Percentiles rank a stretch among this genome's conserved stretches.
These are phyloP conservation scores for Probosciger aterrimus DNA, from an alignment of 2,113 vertebrate species.

Conservation along the genomic window DNA sequence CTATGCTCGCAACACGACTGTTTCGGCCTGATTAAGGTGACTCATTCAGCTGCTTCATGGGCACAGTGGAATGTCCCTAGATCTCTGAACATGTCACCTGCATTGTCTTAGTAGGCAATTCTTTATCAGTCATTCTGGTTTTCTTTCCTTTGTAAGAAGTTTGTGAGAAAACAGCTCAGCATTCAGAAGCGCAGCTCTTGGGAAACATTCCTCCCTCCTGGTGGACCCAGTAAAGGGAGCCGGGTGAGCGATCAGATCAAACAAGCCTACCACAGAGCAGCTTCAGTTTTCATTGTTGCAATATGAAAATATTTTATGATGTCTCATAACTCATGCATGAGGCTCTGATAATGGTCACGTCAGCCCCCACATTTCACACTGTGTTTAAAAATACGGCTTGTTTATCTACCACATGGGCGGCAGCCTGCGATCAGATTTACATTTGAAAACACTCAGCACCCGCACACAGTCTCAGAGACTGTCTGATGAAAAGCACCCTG, in stretches of 20 bases:
- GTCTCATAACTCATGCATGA: constrained; percentile 18
- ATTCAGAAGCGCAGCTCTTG: background rate
- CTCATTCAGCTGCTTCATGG: background rate
- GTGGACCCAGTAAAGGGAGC: background rate
- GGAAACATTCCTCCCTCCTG: background rate
- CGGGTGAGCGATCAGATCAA: background rate
- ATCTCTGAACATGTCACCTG: background rate
- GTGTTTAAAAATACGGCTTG: constrained; percentile 6
- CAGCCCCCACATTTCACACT: constrained; percentile 20
- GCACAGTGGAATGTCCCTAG: background rate
- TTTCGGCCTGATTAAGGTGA: background rate
- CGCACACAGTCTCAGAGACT: background rate
- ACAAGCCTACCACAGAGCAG: constrained; percentile 41
- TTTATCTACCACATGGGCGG: background rate
- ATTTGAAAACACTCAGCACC: background rate
- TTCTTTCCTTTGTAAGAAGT: background rate
- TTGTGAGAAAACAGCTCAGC: background rate
- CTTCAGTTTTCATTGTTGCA: constrained; percentile 10
- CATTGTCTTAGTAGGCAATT: background rate
- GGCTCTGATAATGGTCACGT: background rate
- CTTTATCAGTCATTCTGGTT: background rate
- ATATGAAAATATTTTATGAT: constrained; percentile 3
- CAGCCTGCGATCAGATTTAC: background rate
- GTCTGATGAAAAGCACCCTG: background rate
- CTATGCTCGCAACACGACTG: background rate